phyloP scores from a whole-genome alignment of 2,797 vertebrate species.

The Melanotaenia nigrans region DNA sequence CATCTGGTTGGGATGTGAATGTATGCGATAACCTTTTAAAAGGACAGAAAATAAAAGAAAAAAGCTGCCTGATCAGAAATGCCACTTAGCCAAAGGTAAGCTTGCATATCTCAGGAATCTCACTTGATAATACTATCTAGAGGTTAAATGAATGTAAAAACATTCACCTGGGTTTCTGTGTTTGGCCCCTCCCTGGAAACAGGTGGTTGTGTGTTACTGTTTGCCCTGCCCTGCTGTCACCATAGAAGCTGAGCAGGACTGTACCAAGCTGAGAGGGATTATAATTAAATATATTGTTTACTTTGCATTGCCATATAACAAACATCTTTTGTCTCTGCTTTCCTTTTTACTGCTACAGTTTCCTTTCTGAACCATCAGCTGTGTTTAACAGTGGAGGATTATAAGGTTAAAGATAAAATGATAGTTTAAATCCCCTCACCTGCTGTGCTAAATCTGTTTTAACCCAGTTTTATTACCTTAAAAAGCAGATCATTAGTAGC shows the following conservation, averaged over 20 bases:
- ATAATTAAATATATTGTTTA: conserved; percentile 10
- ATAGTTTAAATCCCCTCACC: conserved; percentile 20
- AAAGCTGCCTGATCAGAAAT: not conserved
- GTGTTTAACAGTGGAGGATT: conserved; percentile 6
- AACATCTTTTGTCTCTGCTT: conserved; percentile 38
- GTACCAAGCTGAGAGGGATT: conserved; percentile 68
- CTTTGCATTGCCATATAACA: conserved; percentile 32
- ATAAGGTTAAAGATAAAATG: conserved; percentile 11
- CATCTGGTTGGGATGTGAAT: not conserved
- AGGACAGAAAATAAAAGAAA: not conserved
- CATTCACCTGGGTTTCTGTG: conserved; percentile 50
- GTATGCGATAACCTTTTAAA: not conserved
- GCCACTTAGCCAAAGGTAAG: not conserved
- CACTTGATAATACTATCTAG: not conserved
- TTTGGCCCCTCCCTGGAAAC: conserved; percentile 71
- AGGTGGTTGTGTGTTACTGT: conserved; percentile 72
- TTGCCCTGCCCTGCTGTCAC: conserved; percentile 60
- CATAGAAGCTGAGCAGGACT: conserved; percentile 66
- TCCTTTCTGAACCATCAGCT: conserved; percentile 30
- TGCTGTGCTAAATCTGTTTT: conserved; percentile 28
- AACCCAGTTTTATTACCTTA: conserved; percentile 27
- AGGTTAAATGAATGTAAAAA: conserved; percentile 22
- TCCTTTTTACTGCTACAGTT: conserved; percentile 20
- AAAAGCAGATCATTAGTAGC: not conserved
- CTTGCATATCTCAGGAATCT: not conserved